Evolutionary conservation across 1,140 invertebrate species (phyloP), one percentile per base, ranked within the genome.

Genomic region (Ctenoplectra terminalis): DNA sequence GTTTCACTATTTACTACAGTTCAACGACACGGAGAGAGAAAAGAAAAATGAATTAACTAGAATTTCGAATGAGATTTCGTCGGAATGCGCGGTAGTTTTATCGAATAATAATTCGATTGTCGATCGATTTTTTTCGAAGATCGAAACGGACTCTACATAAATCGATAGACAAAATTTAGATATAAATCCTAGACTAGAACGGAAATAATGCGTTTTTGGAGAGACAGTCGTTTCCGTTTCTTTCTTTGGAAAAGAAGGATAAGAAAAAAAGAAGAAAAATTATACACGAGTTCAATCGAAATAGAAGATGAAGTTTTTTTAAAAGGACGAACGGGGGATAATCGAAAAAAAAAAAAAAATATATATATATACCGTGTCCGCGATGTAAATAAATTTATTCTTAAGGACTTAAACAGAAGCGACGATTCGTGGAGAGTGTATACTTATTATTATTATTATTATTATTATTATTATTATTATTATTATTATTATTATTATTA

Each of bases 331-430:
- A 56, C 37, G 15, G 50, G 6, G 58, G 31, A 37, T 64, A 48
- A 64, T 3, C 76, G 76, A 60, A 60, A 26, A 43, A 74, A n/a
- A n/a, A n/a, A n/a, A n/a, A n/a, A n/a, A n/a, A n/a, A n/a, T n/a
- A n/a, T n/a, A n/a, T n/a, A n/a, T n/a, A n/a, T n/a, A 74, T 23
- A 52, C 67, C 58, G 58, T 77, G 75, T 79, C 67, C 67, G 56
- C 54, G 50, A 40, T 82, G 81, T 82, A 82, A 60, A 82, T 82
- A 82, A 82, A 82, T 77, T 82, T 79, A 79, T 63, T 79, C 76
- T 79, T 82, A 82, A 82, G 81, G 50, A 82, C 26, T 79, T 82
- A 66, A 77, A 72, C 52, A 54, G 80, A 66, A 77, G 23, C 37
- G 73, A 82, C 48, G 54, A 70, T 82, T 69, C 74, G 63, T 40